A percentile compares a stretch with the other conserved stretches of the same genome.
These are phyloP conservation scores for Canis aureus DNA, from an alignment of 2,113 vertebrate genomes.

Conservation along the genomic window DNA sequence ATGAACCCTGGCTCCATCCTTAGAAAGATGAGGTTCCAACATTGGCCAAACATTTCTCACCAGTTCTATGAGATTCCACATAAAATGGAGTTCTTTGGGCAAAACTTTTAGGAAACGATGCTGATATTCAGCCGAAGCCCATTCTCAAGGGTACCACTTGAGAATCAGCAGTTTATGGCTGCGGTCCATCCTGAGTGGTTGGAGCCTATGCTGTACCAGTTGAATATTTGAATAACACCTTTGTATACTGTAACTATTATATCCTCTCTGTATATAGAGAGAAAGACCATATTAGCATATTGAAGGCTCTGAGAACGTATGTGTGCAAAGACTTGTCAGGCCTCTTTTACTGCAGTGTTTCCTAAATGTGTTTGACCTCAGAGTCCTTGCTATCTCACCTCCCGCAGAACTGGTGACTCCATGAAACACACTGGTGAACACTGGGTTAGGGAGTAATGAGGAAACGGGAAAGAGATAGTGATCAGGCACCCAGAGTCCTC, in stretches of 20 bases:
- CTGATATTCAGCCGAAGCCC: conserved; percentile 49
- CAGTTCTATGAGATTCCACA: conserved; percentile 49
- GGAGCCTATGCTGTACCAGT: background rate
- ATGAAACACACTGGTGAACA: conserved; percentile 37
- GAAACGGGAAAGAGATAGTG: conserved; percentile 19
- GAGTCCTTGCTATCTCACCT: conserved; percentile 44
- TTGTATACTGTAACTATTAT: conserved; percentile 34
- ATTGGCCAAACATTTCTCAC: conserved; percentile 30
- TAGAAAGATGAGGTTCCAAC: conserved; percentile 12
- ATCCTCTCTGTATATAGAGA: background rate
- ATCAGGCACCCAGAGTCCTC: background rate
- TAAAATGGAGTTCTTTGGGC: background rate
- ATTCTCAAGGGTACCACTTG: background rate
- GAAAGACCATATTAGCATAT: background rate
- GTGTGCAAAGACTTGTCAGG: background rate
- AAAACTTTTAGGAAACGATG: conserved; percentile 54
- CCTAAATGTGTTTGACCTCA: conserved; percentile 65
- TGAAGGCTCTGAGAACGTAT: conserved; percentile 22
- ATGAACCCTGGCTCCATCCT: background rate
- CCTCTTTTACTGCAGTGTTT: conserved; percentile 48
- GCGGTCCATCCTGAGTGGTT: conserved; percentile 46
- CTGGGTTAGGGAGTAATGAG: conserved; percentile 29
- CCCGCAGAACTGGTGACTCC: conserved; percentile 67
- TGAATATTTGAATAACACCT: conserved; percentile 51
- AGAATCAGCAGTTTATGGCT: background rate